Conservation (phyloP, 2,888 invertebrate genomes). For the Papilio demoleus region DNA sequence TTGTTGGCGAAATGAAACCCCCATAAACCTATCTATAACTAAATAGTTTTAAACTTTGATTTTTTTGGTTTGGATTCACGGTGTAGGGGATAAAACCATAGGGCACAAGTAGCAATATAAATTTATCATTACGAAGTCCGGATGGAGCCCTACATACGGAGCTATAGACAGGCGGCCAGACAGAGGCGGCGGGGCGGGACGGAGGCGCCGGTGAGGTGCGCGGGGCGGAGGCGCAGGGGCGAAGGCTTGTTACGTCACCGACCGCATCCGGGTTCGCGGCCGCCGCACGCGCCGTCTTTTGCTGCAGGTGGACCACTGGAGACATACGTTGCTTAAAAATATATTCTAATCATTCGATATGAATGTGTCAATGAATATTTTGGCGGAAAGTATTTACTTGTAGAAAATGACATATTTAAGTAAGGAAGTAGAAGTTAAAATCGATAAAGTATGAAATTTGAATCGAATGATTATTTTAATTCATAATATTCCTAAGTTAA, state of each 20-base stretch:
- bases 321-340: slow-evolving; percentile 19
- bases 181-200: slow-evolving; percentile 50
- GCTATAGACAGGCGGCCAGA: slow-evolving; percentile 74
- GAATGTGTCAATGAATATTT: not conserved
- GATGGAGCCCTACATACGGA: slow-evolving; percentile 52
- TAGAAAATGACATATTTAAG: not conserved
- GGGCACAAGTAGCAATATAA: not conserved
- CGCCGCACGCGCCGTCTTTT: slow-evolving; percentile 64
- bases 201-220: slow-evolving; percentile 44
- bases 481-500: not conserved
- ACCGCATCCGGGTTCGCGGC: slow-evolving; percentile 81
- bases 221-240: slow-evolving; percentile 47
- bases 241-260: slow-evolving; percentile 78
- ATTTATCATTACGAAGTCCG: not conserved
- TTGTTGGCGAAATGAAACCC: too few relatives aligned
- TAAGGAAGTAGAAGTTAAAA: not conserved
- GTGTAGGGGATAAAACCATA: not conserved
- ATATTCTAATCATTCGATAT: slow-evolving; percentile 4
- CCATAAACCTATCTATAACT: too few relatives aligned
- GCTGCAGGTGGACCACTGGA: slow-evolving; percentile 52
- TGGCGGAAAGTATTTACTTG: not conserved
- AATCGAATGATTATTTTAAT: not conserved
- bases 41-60: too few relatives aligned
- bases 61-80: too few relatives aligned
- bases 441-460: not conserved